Conservation (phyloP, 2,113 vertebrate species). For the Periophthalmus modestus region DNA sequence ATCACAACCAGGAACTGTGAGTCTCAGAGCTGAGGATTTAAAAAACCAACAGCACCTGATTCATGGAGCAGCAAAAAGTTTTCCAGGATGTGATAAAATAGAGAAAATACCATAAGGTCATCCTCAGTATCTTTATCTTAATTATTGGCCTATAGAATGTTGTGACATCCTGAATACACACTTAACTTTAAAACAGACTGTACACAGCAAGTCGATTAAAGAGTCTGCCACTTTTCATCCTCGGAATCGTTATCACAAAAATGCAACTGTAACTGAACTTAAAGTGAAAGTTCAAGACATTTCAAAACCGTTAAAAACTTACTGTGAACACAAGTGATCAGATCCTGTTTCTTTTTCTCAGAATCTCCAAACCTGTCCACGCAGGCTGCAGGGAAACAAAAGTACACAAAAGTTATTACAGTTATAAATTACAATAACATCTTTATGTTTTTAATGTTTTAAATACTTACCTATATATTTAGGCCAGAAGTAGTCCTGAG, state of each 20-base stretch:
- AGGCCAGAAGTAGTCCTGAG: conserved; percentile 94
- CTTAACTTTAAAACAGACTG: background rate
- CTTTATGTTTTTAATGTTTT: too few species aligned
- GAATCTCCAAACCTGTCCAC: conserved; percentile 81
- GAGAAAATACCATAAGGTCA: background rate
- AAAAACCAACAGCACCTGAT: conserved; percentile 3
- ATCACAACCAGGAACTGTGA: conserved; percentile 18
- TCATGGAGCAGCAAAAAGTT: background rate
- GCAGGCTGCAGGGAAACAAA: conserved; percentile 75
- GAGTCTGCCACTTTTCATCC: background rate
- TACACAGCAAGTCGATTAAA: background rate
- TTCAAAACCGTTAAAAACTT: conserved; percentile 65
- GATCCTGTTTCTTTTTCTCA: conserved; percentile 80
- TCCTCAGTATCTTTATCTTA: too few species aligned
- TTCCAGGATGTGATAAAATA: background rate
- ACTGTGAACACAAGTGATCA: conserved; percentile 93
- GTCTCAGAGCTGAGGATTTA: conserved; percentile 12
- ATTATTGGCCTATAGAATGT: too few species aligned
- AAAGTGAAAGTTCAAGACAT: background rate
- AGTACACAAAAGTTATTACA: conserved; percentile 24
- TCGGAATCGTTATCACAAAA: background rate
- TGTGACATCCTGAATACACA: too few species aligned
- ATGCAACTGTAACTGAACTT: background rate
- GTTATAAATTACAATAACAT: background rate
- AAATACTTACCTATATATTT: conserved; percentile 88